Conservation (phyloP, 2,888 invertebrate genomes). For the Agriopis leucophaearia region DNA sequence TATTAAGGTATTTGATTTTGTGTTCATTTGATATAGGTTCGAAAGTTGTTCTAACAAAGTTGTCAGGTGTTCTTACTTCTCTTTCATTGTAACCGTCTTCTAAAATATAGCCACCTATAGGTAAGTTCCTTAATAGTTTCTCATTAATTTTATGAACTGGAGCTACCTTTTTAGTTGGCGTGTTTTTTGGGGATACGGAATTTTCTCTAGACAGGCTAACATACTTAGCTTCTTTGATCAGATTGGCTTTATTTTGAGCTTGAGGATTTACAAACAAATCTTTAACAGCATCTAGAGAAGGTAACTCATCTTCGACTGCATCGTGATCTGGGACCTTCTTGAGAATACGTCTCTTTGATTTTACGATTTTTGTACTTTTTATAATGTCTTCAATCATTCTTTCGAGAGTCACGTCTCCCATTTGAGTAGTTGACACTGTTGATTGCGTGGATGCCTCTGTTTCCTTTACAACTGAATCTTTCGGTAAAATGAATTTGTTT, state of each 20-base stretch:
- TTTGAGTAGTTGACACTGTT: constrained; percentile 82
- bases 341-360: constrained; percentile 73
- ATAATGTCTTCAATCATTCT: constrained; percentile 88
- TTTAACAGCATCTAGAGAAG: constrained; percentile 66
- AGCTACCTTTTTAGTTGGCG: constrained; percentile 69
- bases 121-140: constrained; percentile 76
- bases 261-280: constrained; percentile 78
- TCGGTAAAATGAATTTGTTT: constrained; percentile 78
- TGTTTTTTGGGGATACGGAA: constrained; percentile 76
- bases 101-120: constrained; percentile 78
- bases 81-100: constrained; percentile 83
- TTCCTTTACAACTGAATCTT: constrained; percentile 69
- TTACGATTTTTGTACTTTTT: constrained; percentile 85
- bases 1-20: constrained; percentile 55
- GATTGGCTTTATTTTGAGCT: constrained; percentile 73
- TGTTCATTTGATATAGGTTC: constrained; percentile 48
- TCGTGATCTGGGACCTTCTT: constrained; percentile 57
- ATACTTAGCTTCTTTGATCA: constrained; percentile 80
- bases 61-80: constrained; percentile 81
- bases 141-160: constrained; percentile 73
- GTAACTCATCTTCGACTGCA: constrained; percentile 64
- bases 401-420: constrained; percentile 85
- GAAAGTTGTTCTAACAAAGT: constrained; percentile 52
- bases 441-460: constrained; percentile 62
- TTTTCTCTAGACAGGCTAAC: constrained; percentile 78